Evolutionary conservation across 1,140 invertebrate species (phyloP).

Genomic region (Brachionus koreanus): DNA sequence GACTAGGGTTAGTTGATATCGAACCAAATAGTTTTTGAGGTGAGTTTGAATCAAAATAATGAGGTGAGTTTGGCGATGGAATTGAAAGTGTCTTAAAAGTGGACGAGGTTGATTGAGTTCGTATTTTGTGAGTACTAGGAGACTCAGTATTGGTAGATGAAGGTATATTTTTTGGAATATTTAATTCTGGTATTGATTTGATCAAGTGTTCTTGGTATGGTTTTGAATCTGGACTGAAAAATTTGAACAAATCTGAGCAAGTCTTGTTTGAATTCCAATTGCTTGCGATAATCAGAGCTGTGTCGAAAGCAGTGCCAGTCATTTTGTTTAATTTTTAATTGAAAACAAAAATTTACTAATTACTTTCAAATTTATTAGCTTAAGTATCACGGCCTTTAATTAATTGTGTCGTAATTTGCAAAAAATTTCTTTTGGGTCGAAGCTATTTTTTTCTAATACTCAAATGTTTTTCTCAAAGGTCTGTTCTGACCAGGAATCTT

Average conservation of each 20-base stretch:
- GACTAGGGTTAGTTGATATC: background rate
- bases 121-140: background rate
- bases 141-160: background rate
- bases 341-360: background rate
- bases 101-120: background rate
- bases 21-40: background rate
- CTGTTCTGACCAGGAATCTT: background rate
- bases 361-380: background rate
- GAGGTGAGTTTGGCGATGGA: background rate
- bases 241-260: background rate
- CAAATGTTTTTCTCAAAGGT: background rate
- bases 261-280: background rate
- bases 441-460: background rate
- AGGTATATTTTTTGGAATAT: background rate
- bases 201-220: background rate
- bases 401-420: background rate
- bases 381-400: slow-evolving; percentile 16
- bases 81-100: background rate
- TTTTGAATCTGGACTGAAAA: background rate
- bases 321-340: background rate
- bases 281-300: background rate
- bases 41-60: background rate
- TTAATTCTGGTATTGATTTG: background rate
- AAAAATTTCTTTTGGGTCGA: background rate
- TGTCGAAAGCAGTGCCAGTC: slow-evolving; percentile 16